These are phyloP conservation scores for Cartodere bifasciata DNA, from an alignment of 2,888 invertebrate genomes.

Conservation along the genomic window DNA sequence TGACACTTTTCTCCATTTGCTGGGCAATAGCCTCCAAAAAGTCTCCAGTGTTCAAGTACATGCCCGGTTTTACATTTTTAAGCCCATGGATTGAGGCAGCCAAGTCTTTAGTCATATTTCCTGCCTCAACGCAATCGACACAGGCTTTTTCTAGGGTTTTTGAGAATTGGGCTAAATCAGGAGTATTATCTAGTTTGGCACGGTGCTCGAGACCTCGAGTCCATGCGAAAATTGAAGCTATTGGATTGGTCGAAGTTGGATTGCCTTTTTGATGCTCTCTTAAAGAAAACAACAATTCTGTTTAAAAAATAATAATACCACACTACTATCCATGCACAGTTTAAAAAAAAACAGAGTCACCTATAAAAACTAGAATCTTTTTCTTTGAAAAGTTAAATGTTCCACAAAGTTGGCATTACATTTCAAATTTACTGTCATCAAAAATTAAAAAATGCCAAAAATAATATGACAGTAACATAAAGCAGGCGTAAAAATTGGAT, in stretches of 20 bases:
- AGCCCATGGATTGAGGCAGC: slow-evolving; percentile 77
- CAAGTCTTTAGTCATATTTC: slow-evolving; percentile 82
- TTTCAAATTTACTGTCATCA: too few species aligned
- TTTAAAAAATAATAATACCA: background rate
- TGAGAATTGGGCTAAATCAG: slow-evolving; percentile 60
- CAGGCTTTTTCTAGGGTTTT: slow-evolving; percentile 66
- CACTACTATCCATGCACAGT: too few species aligned
- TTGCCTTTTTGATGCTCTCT: slow-evolving; percentile 77
- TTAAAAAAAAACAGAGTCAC: too few species aligned
- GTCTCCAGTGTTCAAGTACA: slow-evolving; percentile 75
- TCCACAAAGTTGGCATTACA: too few species aligned
- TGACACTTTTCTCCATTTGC: slow-evolving; percentile 44
- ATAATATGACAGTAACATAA: too few species aligned
- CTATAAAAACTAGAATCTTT: too few species aligned
- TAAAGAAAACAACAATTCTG: slow-evolving; percentile 25
- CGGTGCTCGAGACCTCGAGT: slow-evolving; percentile 74
- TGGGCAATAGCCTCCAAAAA: slow-evolving; percentile 73
- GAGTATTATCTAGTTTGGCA: slow-evolving; percentile 67
- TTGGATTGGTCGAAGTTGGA: slow-evolving; percentile 79
- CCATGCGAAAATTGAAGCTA: slow-evolving; percentile 89
- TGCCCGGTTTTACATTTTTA: slow-evolving; percentile 66
- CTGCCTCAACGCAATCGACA: slow-evolving; percentile 68
- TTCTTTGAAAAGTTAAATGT: too few species aligned
- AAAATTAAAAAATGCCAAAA: too few species aligned
- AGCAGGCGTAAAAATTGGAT: too few species aligned